Percentiles rank a stretch among this genome's conserved stretches.
Conservation (phyloP, 1,140 invertebrate genomes). For the Drosophila guanche region DNA sequence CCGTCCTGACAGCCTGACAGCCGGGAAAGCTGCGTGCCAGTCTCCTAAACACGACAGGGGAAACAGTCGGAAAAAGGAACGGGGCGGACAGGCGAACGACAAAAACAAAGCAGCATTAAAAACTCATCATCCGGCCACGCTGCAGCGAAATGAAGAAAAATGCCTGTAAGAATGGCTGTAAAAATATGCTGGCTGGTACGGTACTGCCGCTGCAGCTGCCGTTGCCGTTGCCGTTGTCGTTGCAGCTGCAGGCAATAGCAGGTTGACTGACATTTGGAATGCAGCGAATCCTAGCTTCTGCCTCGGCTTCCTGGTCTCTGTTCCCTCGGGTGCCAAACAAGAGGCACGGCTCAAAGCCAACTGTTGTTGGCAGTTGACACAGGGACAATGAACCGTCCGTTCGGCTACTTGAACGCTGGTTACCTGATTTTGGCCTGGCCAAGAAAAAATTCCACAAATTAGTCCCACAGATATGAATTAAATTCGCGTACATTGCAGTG, state of each 20-base stretch:
- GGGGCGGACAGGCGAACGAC: neutral
- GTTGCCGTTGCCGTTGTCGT: neutral
- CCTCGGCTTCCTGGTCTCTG: slow-evolving; percentile 23
- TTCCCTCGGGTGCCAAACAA: slow-evolving; percentile 41
- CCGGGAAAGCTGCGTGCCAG: slow-evolving; percentile 67
- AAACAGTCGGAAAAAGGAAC: too few species aligned
- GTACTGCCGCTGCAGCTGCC: slow-evolving; percentile 1
- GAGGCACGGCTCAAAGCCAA: slow-evolving; percentile 40
- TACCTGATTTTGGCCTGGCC: slow-evolving; percentile 25
- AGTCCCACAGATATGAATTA: too few species aligned
- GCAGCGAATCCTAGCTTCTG: slow-evolving; percentile 21
- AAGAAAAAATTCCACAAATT: neutral
- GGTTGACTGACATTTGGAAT: slow-evolving; percentile 57
- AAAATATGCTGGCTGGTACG: slow-evolving; percentile 29
- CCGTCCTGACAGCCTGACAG: slow-evolving; percentile 46
- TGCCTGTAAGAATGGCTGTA: slow-evolving; percentile 3
- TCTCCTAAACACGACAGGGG: slow-evolving; percentile 45
- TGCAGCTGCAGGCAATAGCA: slow-evolving; percentile 32
- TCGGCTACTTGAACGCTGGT: slow-evolving; percentile 25
- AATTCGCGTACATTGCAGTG: neutral
- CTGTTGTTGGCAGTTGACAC: slow-evolving; percentile 40
- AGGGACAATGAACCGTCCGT: slow-evolving; percentile 46
- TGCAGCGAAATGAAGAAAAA: slow-evolving; percentile 37
- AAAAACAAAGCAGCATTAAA: slow-evolving; percentile 65
- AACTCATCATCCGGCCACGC: slow-evolving; percentile 56